Evolutionary conservation across 1,140 invertebrate genomes (phyloP), one percentile per base, ranked within the genome.

Genomic region (Brachionus koreanus): DNA sequence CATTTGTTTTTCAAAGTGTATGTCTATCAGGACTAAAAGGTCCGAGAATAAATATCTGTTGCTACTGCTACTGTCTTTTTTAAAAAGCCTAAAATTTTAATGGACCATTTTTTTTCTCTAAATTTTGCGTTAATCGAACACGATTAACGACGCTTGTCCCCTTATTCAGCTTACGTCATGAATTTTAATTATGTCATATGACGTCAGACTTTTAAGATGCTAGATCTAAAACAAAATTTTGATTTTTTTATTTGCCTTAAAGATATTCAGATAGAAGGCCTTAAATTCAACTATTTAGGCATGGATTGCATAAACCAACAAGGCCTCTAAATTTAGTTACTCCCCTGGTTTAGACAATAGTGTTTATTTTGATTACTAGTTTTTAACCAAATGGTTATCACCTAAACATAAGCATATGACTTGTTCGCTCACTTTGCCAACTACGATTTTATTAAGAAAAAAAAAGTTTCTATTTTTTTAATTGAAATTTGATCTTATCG

Each of bases 401-500:
- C 19, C 16, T 23, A 5, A 57, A 57, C 49, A 57, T 9, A 57
- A 57, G 49, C 49, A 57, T 57, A 57, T 57, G 49, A 57, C 49
- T 23, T 57, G 49, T 57, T 57, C 49, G 49, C 49, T 57, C 49
- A 57, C 49, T 57, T 25, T 57, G 19, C 49, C 49, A 23, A 57
- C 49, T 9, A 57, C 49, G 19, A 57, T 57, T 29, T 29, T 29
- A 29, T 29, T 29, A 29, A 29, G 29, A 29, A 29, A 29, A 29
- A 29, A 29, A 29, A 29, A 29, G 49, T 23, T 57, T 57, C 9
- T 23, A 25, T 23, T 4, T 23, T 57, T 57, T 19, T 57, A 52
- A 57, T 57, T 57, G 49, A 57, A 57, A 57, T 57, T 57, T 57
- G 49, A 57, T 57, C 49, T 57, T 57, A 57, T 57, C 49, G 49